These are phyloP conservation scores for Chymomyza procnemis DNA, from an alignment of 2,888 invertebrate genomes.

Conservation along the genomic window DNA sequence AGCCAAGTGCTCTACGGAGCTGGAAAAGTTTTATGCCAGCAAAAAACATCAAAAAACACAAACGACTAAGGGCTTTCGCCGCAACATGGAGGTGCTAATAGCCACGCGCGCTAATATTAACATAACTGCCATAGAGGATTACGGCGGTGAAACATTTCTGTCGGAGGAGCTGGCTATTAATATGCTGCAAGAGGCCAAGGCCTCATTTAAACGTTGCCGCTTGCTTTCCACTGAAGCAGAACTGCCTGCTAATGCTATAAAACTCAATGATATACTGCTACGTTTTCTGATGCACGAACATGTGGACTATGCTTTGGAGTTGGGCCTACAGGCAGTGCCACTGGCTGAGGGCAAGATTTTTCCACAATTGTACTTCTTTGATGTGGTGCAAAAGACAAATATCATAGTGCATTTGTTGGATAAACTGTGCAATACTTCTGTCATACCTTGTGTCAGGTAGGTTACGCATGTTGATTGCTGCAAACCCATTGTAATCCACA, in stretches of 20 bases:
- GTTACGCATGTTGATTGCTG: constrained; percentile 76
- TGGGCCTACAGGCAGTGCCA: constrained; percentile 93
- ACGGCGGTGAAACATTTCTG: constrained; percentile 97
- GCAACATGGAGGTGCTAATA: constrained; percentile 95
- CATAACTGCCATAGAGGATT: constrained; percentile 96
- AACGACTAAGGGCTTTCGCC: constrained; percentile 93
- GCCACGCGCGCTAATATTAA: constrained; percentile 95
- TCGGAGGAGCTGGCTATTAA: constrained; percentile 96
- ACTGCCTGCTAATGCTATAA: constrained; percentile 86
- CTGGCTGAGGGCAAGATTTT: constrained; percentile 92
- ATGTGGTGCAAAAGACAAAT: constrained; percentile 94
- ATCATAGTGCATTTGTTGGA: constrained; percentile 95
- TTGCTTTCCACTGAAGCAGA: constrained; percentile 89
- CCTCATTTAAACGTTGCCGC: constrained; percentile 92
- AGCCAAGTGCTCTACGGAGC: constrained; percentile 85
- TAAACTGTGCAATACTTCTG: constrained; percentile 93
- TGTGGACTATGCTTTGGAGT: constrained; percentile 96
- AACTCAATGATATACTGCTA: constrained; percentile 90
- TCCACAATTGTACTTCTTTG: constrained; percentile 95
- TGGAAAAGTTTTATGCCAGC: constrained; percentile 92
- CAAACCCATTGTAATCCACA: neutral
- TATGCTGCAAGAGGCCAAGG: constrained; percentile 92
- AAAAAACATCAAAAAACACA: constrained; percentile 97
- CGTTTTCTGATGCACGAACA: constrained; percentile 93
- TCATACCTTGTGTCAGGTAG: constrained; percentile 92